Evolutionary conservation across 2,888 invertebrate genomes (phyloP).

Genomic region (Orthonevra nobilis): DNA sequence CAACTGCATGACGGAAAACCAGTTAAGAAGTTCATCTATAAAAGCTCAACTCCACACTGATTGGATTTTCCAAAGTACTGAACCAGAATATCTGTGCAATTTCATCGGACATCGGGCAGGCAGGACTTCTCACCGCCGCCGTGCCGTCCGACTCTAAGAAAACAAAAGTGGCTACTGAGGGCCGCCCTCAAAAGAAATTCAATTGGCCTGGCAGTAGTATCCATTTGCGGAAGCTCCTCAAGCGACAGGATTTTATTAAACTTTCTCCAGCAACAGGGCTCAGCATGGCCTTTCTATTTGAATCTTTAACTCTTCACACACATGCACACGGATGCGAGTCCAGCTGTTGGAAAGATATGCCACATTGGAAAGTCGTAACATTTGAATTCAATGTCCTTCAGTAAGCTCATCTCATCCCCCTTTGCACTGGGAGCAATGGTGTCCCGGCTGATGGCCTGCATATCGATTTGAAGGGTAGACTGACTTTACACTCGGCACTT

Average conservation of each 20-base stretch:
- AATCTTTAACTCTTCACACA: slow-evolving; percentile 23
- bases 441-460: slow-evolving; percentile 12
- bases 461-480: slow-evolving; percentile 22
- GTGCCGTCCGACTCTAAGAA: no score
- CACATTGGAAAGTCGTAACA: slow-evolving; percentile 48
- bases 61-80: slow-evolving; percentile 55
- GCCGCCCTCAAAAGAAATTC: slow-evolving; percentile 11
- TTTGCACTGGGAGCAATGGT: slow-evolving; percentile 5
- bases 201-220: slow-evolving; percentile 4
- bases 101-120: slow-evolving; percentile 31
- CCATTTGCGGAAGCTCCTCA: not conserved
- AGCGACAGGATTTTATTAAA: slow-evolving; percentile 45
- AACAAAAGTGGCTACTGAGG: not conserved
- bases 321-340: not conserved
- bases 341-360: slow-evolving; percentile 14
- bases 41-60: slow-evolving; percentile 36
- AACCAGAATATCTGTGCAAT: slow-evolving; percentile 46
- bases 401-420: slow-evolving; percentile 42
- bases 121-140: not conserved
- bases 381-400: slow-evolving; percentile 51
- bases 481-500: slow-evolving; percentile 9
- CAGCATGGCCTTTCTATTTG: no score
- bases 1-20: slow-evolving; percentile 20
- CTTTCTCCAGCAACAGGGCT: not conserved
- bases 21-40: slow-evolving; percentile 19